These are phyloP conservation scores for Megalopta genalis DNA, from an alignment of 1,140 invertebrate genomes.

Conservation along the genomic window DNA sequence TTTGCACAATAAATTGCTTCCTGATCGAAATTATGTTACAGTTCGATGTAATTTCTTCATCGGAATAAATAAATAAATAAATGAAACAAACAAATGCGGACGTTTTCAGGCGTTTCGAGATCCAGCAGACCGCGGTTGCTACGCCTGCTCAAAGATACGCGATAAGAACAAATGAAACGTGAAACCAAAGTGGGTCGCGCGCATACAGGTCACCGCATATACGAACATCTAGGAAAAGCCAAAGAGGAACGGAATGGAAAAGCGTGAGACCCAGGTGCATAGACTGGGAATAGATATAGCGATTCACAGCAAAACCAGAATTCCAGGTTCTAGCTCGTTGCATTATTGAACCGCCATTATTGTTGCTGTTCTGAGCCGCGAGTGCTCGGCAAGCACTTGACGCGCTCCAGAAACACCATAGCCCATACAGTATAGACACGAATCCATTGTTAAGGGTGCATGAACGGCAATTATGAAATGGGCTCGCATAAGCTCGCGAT, in stretches of 20 bases:
- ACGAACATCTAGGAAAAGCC: neutral
- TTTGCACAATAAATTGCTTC: no score
- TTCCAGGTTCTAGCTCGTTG: constrained; percentile 31
- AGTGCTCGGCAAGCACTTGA: constrained; percentile 38
- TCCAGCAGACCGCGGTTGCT: no score
- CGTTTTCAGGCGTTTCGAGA: no score
- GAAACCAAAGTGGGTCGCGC: neutral
- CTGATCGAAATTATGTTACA: no score
- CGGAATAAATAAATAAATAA: no score
- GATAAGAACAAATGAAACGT: neutral
- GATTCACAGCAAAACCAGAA: constrained; percentile 21
- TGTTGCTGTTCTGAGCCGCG: constrained; percentile 24
- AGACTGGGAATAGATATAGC: neutral
- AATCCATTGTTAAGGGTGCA: constrained; percentile 43
- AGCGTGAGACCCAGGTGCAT: neutral
- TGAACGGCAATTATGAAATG: constrained; percentile 70
- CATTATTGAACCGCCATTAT: constrained; percentile 42
- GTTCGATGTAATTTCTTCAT: no score
- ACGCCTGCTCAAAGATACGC: neutral
- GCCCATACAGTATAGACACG: constrained; percentile 10
- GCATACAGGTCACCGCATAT: neutral
- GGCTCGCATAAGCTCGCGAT: constrained; percentile 26
- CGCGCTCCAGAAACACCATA: constrained; percentile 38
- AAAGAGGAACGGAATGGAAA: constrained; percentile 19
- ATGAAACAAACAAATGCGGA: no score